Base-by-base conservation (phyloP, 2,113 vertebrate species). In the Orycteropus afer region DNA sequence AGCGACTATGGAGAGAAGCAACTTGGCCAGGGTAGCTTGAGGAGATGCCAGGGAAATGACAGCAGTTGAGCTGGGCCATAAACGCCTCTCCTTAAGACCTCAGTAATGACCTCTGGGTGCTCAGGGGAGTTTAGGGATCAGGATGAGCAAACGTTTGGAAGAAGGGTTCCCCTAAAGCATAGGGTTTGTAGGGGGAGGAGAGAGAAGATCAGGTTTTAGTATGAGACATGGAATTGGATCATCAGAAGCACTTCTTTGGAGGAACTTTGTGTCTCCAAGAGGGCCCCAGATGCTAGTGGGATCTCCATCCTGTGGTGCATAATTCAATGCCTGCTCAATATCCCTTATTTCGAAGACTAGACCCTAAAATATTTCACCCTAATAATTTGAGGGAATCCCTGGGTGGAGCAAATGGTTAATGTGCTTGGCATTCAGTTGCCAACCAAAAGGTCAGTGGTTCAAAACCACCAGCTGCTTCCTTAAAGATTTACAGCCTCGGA, bases 321-420 rank as follows among this genome's bases (percentile, higher is more conserved):
- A 69, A 20, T 0, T 76, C 42, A 40, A 7, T 0, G 0, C 29
- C 12, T 0, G 3, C 25, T 13, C 53, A 2, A 53, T 17, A 40
- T n/a, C 34, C 83, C 27, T 32, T 51, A 42, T 23, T 55, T 53
- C 22, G 22, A 65, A 53, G 34, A 23, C 25, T 51, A 25, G 57
- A 25, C 45, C 63, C 79, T 93, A 45, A 78, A 65, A 14, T 3
- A 45, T 32, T 65, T 82, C 53, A 9, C 49, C 11, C 45, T 27
- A 12, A 7, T 22, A 37, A 45, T 22, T 51, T 15, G 42, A 84
- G 80, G 67, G 27, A 3, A 4, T 71, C 4, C n/a, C 22, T 40
- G 37, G 22, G 11, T 20, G 69, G 18, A 11, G 37, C 37, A 37
- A 40, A 40, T 23, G 18, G 37, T 22, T 20, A 22, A 22, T n/a